These are phyloP conservation scores for Sesia bembeciformis DNA, from an alignment of 2,888 invertebrate species.

Conservation along the genomic window DNA sequence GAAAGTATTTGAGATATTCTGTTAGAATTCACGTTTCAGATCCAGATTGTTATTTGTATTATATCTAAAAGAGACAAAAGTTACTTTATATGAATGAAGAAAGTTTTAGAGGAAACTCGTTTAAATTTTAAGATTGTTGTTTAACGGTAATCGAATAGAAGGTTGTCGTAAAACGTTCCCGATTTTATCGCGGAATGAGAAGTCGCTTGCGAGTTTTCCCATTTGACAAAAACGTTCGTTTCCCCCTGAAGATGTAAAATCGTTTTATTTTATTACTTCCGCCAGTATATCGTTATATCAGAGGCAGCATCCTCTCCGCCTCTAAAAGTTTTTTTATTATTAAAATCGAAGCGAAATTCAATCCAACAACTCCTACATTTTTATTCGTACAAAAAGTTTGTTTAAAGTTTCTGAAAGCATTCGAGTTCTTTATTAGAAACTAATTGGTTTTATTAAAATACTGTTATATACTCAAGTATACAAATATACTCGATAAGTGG, in stretches of 20 bases:
- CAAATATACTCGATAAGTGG: no score
- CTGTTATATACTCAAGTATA: no score
- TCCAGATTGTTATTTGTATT: no score
- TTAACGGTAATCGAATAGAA: constrained; percentile 70
- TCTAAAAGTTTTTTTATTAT: constrained; percentile 36
- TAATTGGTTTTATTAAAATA: no score
- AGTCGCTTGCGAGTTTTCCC: constrained; percentile 70
- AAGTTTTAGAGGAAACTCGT: constrained; percentile 22
- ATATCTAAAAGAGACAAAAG: no score
- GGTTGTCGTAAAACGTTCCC: constrained; percentile 71
- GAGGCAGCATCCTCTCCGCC: constrained; percentile 42
- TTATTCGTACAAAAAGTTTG: background rate
- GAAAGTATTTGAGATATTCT: no score
- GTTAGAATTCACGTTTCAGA: no score
- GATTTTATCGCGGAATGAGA: constrained; percentile 72
- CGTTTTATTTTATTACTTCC: constrained; percentile 75
- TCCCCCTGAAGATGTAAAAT: constrained; percentile 72
- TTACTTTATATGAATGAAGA: background rate
- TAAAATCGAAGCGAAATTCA: constrained; percentile 35
- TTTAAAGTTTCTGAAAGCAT: no score
- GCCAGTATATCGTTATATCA: constrained; percentile 66
- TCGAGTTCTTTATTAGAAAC: no score
- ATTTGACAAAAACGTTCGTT: constrained; percentile 70
- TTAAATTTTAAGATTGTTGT: constrained; percentile 58
- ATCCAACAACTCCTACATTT: constrained; percentile 12